These are phyloP conservation scores for Pogoniulus pusillus DNA, from an alignment of 2,797 vertebrate species.

Conservation along the genomic window DNA sequence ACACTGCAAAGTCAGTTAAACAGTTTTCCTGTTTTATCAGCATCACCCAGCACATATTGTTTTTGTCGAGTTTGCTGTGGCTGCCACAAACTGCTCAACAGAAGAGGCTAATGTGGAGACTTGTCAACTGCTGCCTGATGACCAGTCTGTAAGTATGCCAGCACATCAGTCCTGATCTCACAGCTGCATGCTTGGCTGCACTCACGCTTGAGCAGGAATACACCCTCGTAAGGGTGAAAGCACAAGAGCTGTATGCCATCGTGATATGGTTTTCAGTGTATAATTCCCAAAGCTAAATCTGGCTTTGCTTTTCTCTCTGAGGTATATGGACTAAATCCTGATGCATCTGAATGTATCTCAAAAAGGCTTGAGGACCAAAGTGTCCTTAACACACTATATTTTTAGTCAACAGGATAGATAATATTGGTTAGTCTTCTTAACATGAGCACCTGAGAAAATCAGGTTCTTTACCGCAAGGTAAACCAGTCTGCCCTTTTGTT, in stretches of 20 bases:
- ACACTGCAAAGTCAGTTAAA: neutral
- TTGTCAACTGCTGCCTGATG: slow-evolving; percentile 47
- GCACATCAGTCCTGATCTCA: neutral
- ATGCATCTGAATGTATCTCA: neutral
- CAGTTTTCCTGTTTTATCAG: slow-evolving; percentile 58
- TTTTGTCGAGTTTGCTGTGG: slow-evolving; percentile 72
- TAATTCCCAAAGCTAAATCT: neutral
- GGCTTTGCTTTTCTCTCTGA: neutral
- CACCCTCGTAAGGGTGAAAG: neutral
- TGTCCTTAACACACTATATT: neutral
- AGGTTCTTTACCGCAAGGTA: too few relatives aligned
- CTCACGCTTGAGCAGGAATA: neutral
- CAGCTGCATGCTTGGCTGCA: neutral
- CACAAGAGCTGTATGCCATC: neutral
- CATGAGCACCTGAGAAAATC: neutral
- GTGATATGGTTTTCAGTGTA: neutral
- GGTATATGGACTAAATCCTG: neutral
- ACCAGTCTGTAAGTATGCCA: slow-evolving; percentile 56
- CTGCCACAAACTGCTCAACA: slow-evolving; percentile 71
- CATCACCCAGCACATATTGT: neutral
- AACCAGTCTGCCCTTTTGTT: too few relatives aligned
- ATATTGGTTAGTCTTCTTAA: neutral
- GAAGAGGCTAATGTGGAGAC: neutral
- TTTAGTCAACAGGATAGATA: neutral
- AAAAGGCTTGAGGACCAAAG: neutral